Evolutionary conservation across 2,888 invertebrate species (phyloP).

Genomic region (Hypselothyrea guttata): DNA sequence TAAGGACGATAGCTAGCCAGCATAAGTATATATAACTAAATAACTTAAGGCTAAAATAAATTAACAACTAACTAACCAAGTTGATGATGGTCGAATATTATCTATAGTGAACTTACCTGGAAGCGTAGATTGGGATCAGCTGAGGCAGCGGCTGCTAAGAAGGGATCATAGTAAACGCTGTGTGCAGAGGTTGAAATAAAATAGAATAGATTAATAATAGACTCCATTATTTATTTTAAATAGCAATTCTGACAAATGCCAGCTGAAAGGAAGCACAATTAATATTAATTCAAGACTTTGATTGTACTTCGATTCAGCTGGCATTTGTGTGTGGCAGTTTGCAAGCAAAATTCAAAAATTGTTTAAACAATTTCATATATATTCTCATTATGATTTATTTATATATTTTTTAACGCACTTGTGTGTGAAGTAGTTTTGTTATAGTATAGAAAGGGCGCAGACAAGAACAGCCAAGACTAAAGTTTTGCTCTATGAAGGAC

Average conservation of each 20-base stretch:
- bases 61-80: conserved; percentile 18
- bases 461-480: conserved; percentile 17
- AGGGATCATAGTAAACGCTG: conserved; percentile 97
- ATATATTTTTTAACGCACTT: conserved; percentile 67
- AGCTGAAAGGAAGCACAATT: neutral
- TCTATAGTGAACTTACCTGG: conserved; percentile 86
- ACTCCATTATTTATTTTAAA: neutral
- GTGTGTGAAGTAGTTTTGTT: conserved; percentile 46
- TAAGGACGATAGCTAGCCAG: conserved; percentile 38
- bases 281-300: neutral
- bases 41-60: conserved; percentile 29
- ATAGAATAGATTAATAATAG: conserved; percentile 49
- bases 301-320: conserved; percentile 9
- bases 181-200: conserved; percentile 37
- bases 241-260: conserved; percentile 26
- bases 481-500: conserved; percentile 37
- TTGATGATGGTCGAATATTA: neutral
- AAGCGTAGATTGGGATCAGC: conserved; percentile 95
- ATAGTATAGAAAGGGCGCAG: conserved; percentile 30
- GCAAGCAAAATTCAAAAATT: conserved; percentile 81
- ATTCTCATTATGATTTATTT: conserved; percentile 24
- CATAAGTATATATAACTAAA: conserved; percentile 19
- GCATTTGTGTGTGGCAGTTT: conserved; percentile 64
- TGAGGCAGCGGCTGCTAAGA: conserved; percentile 92
- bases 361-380: conserved; percentile 19